phyloP scores from a whole-genome alignment of 53 echinoderm and acorn worm species.

The Holothuria leucospilota region DNA sequence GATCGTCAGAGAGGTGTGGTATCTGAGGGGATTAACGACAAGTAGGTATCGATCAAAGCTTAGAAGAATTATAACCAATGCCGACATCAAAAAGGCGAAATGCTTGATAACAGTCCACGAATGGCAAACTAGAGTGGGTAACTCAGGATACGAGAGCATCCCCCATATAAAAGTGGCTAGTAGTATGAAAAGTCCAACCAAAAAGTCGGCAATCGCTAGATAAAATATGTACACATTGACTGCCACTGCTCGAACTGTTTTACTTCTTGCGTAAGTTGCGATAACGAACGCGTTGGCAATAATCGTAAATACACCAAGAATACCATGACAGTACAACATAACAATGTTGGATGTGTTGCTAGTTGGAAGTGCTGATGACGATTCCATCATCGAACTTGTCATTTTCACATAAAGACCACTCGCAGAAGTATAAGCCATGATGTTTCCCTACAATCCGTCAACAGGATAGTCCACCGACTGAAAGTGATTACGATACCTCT shows the following conservation, averaged over 20 bases:
- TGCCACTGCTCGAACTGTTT: background rate
- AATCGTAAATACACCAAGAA: background rate
- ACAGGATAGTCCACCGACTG: too few species aligned
- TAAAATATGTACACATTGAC: slow-evolving; percentile 21
- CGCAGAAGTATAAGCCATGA: too few species aligned
- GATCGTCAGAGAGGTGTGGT: background rate
- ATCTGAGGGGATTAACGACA: slow-evolving; percentile 2
- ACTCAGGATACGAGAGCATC: background rate
- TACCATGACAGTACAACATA: too few species aligned
- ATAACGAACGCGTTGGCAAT: background rate
- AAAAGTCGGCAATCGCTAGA: slow-evolving; percentile 4
- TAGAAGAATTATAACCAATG: slow-evolving; percentile 12
- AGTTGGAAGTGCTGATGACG: too few species aligned
- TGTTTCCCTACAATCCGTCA: too few species aligned
- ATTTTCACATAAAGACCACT: too few species aligned
- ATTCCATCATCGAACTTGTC: too few species aligned
- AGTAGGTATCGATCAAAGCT: slow-evolving; percentile 27
- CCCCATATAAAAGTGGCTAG: slow-evolving; percentile 1
- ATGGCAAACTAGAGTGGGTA: background rate
- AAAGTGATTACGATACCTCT: too few species aligned
- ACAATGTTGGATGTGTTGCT: too few species aligned
- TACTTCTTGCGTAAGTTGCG: background rate
- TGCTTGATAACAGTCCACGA: background rate
- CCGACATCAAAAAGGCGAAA: background rate
- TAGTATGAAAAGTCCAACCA: slow-evolving; percentile 20